These are phyloP conservation scores for Astreopora myriophthalma DNA, from an alignment of 64 coral and sea anemone genomes.

Conservation along the genomic window DNA sequence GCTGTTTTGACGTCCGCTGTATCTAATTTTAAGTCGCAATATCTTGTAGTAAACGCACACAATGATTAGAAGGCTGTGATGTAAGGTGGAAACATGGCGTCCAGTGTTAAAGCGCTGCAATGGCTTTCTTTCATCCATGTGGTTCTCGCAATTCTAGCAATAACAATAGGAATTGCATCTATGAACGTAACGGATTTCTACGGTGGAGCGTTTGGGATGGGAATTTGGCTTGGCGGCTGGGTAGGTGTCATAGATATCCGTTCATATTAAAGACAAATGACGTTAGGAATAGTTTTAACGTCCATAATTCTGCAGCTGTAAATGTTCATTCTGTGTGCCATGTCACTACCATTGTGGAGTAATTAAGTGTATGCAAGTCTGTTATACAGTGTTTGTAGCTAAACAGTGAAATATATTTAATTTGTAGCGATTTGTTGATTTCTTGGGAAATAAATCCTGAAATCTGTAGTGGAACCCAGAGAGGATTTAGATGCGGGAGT, in stretches of 20 bases:
- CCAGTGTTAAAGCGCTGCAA: not conserved
- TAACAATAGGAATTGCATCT: slow-evolving; percentile 14
- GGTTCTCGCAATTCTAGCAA: slow-evolving; percentile 1
- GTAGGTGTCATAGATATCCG: not conserved
- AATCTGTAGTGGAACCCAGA: too few species aligned
- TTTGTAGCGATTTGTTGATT: too few species aligned
- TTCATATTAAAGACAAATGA: not conserved
- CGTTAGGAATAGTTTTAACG: too few species aligned
- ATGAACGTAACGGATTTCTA: slow-evolving; percentile 37
- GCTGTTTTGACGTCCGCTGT: not conserved
- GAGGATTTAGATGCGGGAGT: too few species aligned
- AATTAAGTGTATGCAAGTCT: too few species aligned
- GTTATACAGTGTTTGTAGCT: too few species aligned
- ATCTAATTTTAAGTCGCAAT: not conserved
- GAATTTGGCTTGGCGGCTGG: slow-evolving; percentile 68
- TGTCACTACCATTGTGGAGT: too few species aligned
- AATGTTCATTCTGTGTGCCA: too few species aligned
- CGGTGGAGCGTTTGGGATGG: slow-evolving; percentile 54
- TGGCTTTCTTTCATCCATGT: not conserved
- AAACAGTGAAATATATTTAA: too few species aligned
- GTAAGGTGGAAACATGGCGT: slow-evolving; percentile 16
- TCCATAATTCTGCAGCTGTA: too few species aligned
- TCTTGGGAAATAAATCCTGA: too few species aligned
- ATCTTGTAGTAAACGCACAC: not conserved
- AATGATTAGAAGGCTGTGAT: too few species aligned